These are phyloP conservation scores for Sebastes elongatus DNA, from an alignment of 2,797 vertebrate genomes.

Conservation along the genomic window DNA sequence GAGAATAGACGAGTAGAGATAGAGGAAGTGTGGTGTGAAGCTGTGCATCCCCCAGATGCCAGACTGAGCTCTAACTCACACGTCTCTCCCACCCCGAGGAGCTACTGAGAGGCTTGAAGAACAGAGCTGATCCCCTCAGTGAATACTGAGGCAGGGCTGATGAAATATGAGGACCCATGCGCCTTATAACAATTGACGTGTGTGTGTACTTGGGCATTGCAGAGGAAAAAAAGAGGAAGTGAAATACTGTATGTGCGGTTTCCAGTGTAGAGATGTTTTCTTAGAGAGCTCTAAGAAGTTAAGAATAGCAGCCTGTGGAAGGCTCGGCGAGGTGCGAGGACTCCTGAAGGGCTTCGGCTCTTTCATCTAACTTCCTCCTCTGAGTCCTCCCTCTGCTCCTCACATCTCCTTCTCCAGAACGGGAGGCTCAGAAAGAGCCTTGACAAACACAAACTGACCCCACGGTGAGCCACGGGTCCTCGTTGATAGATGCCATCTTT, in stretches of 20 bases:
- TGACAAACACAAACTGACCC: conserved; percentile 42
- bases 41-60: conserved; percentile 28
- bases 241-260: conserved; percentile 12
- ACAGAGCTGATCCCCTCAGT: conserved; percentile 36
- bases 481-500: conserved; percentile 24
- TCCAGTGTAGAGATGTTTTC: conserved; percentile 23
- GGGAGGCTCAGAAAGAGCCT: conserved; percentile 23
- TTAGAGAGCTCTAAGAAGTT: conserved; percentile 32
- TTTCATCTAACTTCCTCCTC: conserved; percentile 61
- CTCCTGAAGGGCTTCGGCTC: conserved; percentile 53
- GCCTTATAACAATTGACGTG: neutral
- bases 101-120: conserved; percentile 49
- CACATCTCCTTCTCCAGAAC: conserved; percentile 47
- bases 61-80: conserved; percentile 16
- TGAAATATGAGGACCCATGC: conserved; percentile 37
- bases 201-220: neutral
- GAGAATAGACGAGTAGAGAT: neutral
- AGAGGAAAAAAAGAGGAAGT: neutral
- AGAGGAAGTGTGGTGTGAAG: conserved; percentile 22
- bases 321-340: conserved; percentile 39
- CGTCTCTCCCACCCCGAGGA: conserved; percentile 35
- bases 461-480: conserved; percentile 6
- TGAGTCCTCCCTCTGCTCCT: conserved; percentile 40
- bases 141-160: conserved; percentile 36
- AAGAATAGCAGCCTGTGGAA: conserved; percentile 54